Evolutionary conservation across 2,888 invertebrate species (phyloP), one percentile per base, ranked within the genome.

Genomic region (Apotomis capreana): DNA sequence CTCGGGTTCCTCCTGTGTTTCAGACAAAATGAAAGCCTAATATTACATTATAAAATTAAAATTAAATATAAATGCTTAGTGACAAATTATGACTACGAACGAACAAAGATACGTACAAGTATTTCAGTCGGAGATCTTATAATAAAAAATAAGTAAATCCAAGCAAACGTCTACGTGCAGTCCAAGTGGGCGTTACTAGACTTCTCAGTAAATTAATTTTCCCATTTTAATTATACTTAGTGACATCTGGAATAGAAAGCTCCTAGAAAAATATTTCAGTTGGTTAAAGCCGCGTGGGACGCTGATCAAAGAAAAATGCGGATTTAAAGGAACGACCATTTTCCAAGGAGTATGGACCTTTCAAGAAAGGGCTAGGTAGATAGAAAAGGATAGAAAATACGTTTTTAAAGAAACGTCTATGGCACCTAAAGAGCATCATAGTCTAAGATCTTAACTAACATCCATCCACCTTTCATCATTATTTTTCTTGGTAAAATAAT

Each of bases 331-430:
- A 40, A 6, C 4, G 5, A 1, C 12, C 5, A 40, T 37, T 12
- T 69, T 37, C 37, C 36, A 58, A 64, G 15, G 63, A 52, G 63
- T 49, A 62, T 62, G 58, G 58, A 63, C 13, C 58, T 10, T 52
- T 13, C 12, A 55, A 6, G 12, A 4, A 40, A 6, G 40, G 40
- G 5, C 4, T 40, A 37, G 10, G 13, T 12, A 26, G 46, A 61
- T 46, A 49, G 13, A 36, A 4, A 36, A 26, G 36, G 57, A 57
- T 54, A 15, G 46, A 36, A 49, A 61, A 40, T 3, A 40, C 6
- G 40, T 40, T 6, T 40, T 40, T 40, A 40, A 40, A 40, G 40
- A 40, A 40, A 40, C 40, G 4, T 40, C 40, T 40, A 0, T 6
- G 40, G 40, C 40, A 40, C 0, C 1, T 40, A 40, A 6, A 40